Percentiles rank a stretch among this genome's conserved stretches.
phyloP scores from a whole-genome alignment of 2,113 vertebrate genomes.

The Amazona vittata region DNA sequence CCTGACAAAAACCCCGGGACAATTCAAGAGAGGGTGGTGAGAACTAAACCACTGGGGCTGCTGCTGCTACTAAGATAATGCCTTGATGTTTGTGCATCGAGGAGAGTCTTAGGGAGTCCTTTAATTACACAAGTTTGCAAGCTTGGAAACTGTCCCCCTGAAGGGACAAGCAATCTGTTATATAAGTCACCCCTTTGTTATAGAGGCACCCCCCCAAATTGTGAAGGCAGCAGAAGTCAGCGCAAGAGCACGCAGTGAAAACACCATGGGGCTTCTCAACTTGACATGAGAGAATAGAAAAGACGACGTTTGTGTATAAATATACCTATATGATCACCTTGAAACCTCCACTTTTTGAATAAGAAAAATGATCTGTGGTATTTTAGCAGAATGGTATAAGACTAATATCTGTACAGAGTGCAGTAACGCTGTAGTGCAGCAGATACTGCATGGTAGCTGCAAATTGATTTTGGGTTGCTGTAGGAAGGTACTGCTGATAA shows the following conservation, averaged over 20 bases:
- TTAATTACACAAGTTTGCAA: background rate
- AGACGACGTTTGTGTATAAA: background rate
- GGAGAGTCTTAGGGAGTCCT: background rate
- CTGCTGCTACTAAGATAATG: background rate
- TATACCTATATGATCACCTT: background rate
- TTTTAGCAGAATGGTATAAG: background rate
- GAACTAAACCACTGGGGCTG: background rate
- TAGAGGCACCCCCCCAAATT: background rate
- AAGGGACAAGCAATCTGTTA: background rate
- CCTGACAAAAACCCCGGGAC: background rate
- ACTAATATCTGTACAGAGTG: background rate
- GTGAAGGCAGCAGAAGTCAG: background rate
- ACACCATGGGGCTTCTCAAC: background rate
- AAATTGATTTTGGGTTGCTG: background rate
- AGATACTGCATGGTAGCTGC: background rate
- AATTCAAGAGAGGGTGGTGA: background rate
- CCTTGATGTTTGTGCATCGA: background rate
- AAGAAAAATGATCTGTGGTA: background rate
- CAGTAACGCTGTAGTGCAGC: background rate
- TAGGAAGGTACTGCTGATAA: background rate
- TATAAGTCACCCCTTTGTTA: background rate
- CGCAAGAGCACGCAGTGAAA: background rate
- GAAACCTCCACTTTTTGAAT: background rate
- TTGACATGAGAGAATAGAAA: background rate
- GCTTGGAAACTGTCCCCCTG: background rate